Base-by-base conservation (phyloP, 1,140 invertebrate genomes). In the Hyles euphorbiae region DNA sequence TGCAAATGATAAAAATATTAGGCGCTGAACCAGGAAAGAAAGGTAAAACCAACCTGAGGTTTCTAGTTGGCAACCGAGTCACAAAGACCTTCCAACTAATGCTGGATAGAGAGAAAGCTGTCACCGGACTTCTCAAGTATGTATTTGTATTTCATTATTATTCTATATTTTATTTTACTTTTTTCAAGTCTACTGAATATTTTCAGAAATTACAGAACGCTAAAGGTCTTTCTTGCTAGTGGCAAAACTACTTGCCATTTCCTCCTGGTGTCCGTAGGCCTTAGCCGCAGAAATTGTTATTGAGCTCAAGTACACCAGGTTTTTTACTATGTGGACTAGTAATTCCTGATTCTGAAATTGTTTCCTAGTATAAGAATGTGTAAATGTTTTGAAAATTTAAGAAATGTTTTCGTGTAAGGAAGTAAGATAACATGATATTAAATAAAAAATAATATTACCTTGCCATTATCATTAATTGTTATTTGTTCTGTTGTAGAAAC, bases 1-100 rank as follows among this genome's bases (percentile, higher is more conserved):
- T 97, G 48, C 96, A 97, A 91, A 91, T 92, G 3, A 91, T 96
- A 5, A 96, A 96, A 81, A 72, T 96, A 22, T 65, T 95, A 2
- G 90, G 92, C 52, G 78, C 85, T 2, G 95, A 96, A 72, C 93
- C 93, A 56, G 94, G 93, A 10, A 95, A 95, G 81, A 94, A 95
- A 67, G 90, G 91, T 10, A 95, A 95, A 81, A 91, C 87, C 0
- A 93, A 94, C 68, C 73, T 91, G 0, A 88, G 92, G 65, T 96
- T 96, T 83, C 74, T 96, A 3, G 92, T 93, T 36, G 96, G 95
- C 1, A 89, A 91, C 45, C 86, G 95, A 66, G 92, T 95, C 0
- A 70, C 93, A 0, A 88, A 89, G 36, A 89, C 91, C 53, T 85
- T 96, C 8, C 88, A 90, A 36, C 69, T 87, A 33, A 91, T 91